phyloP scores from a whole-genome alignment of 30 jellyfish, hydroid and myxozoan genomes.

The Aurelia coerulea region DNA sequence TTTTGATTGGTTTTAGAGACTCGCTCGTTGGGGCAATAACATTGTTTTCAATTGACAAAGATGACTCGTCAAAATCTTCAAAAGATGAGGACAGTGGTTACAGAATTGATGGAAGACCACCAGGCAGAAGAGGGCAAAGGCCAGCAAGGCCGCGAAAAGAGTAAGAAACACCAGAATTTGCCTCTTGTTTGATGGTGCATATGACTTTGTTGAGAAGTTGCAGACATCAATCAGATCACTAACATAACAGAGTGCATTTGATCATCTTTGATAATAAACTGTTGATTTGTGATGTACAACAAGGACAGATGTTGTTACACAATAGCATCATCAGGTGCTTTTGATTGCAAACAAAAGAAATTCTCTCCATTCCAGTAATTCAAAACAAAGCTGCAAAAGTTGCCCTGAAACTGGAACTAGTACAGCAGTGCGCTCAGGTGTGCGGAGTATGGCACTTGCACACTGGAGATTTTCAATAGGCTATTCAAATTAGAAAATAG shows the following conservation, averaged over 20 bases:
- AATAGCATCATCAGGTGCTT: no score
- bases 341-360: no score
- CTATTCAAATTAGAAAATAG: not conserved
- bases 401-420: no score
- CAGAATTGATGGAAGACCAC: conserved; percentile 53
- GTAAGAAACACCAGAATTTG: conserved; percentile 2
- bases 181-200: not conserved
- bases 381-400: not conserved
- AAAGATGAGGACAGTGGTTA: not conserved
- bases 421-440: no score
- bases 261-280: no score
- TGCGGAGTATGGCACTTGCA: no score
- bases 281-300: no score
- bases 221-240: no score
- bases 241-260: no score
- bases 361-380: not conserved
- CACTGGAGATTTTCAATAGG: not conserved
- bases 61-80: conserved; percentile 2
- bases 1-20: conserved; percentile 81
- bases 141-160: conserved; percentile 55
- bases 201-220: no score
- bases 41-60: conserved; percentile 77
- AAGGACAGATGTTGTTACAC: no score
- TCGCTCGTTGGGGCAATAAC: conserved; percentile 83
- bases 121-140: conserved; percentile 73